Conservation (phyloP, 2,113 vertebrate species). For the Myiopsitta monachus region DNA sequence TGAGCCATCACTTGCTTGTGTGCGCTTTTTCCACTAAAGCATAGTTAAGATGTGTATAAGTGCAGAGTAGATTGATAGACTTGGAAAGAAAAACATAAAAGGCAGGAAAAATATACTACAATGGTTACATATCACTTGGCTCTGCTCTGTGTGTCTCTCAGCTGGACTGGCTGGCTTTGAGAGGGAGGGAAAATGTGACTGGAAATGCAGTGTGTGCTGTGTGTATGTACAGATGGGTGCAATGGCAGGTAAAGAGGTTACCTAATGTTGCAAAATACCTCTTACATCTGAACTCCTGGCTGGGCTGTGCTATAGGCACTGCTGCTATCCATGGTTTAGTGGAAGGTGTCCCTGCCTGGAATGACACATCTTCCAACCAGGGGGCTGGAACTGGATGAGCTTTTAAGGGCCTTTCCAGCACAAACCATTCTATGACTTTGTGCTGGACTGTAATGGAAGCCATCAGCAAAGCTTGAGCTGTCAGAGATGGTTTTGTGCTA, state of each 20-base stretch:
- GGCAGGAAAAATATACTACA: not conserved
- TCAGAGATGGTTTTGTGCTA: not conserved
- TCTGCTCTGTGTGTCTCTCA: too few species aligned
- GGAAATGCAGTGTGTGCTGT: too few species aligned
- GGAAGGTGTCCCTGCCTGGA: not conserved
- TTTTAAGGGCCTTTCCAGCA: not conserved
- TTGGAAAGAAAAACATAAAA: not conserved
- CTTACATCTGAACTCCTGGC: not conserved
- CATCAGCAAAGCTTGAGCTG: rapidly evolving
- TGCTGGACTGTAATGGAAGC: not conserved
- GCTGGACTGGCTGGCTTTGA: too few species aligned
- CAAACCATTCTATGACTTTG: not conserved
- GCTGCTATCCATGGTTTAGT: not conserved
- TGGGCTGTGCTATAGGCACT: not conserved
- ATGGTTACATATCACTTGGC: not conserved
- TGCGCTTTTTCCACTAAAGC: not conserved
- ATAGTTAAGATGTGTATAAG: not conserved
- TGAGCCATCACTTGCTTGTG: not conserved
- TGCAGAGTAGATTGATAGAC: not conserved
- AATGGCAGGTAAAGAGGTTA: not conserved
- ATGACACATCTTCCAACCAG: not conserved
- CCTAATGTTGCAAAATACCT: not conserved
- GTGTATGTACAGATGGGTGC: not conserved
- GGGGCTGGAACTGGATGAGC: not conserved
- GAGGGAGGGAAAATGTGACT: too few species aligned